Evolutionary conservation across 2,113 vertebrate genomes (phyloP).

Genomic region (Melanerpes formicivorus): DNA sequence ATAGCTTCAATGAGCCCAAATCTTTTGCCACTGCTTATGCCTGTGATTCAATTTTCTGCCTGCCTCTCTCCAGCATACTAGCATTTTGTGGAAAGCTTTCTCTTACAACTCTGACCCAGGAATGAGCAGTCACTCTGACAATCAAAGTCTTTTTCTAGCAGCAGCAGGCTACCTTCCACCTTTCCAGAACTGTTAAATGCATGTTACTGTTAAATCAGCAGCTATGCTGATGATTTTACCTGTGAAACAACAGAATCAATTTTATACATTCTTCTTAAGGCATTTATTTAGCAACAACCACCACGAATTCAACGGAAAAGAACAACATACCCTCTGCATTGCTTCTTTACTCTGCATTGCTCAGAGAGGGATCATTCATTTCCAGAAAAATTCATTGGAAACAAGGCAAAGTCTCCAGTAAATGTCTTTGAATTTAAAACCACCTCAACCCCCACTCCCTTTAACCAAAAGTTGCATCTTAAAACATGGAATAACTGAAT

Average conservation of each 20-base stretch:
- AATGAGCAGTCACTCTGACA: background rate
- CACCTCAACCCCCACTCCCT: background rate
- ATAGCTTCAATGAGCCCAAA: background rate
- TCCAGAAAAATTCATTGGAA: slow-evolving; percentile 3
- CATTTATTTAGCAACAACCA: slow-evolving; percentile 38
- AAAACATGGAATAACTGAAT: slow-evolving; percentile 14
- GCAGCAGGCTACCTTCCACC: background rate
- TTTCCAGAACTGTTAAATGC: background rate
- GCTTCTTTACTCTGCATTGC: slow-evolving; percentile 9
- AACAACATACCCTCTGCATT: background rate
- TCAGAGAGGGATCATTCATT: background rate
- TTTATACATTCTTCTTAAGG: slow-evolving; percentile 38
- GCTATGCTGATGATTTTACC: background rate
- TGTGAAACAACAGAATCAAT: background rate
- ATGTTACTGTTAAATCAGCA: background rate
- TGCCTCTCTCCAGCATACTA: background rate
- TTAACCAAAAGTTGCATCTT: background rate
- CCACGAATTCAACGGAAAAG: background rate
- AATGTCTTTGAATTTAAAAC: slow-evolving; percentile 37
- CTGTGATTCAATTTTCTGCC: background rate
- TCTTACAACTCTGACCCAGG: background rate
- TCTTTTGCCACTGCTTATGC: background rate
- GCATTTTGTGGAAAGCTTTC: background rate
- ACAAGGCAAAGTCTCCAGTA: slow-evolving; percentile 23
- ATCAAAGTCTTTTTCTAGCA: background rate